Percentiles rank a stretch among this genome's conserved stretches.
phyloP scores from a whole-genome alignment of 2,888 invertebrate genomes.

The Andricus curvator region DNA sequence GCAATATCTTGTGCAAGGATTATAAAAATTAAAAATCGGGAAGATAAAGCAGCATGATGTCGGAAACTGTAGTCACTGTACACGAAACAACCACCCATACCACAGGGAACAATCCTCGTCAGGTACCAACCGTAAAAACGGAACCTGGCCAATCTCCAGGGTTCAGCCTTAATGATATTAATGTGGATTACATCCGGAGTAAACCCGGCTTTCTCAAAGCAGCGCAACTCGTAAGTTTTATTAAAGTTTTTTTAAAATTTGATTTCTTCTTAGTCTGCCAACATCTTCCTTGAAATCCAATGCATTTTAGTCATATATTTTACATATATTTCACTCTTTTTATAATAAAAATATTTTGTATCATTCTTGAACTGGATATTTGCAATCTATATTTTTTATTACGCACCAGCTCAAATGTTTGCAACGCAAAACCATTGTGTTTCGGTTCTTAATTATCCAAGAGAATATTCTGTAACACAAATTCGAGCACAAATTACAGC shows the following conservation, averaged over 20 bases:
- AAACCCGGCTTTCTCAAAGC: conserved; percentile 91
- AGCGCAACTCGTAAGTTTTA: conserved; percentile 86
- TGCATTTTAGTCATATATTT: too few relatives aligned
- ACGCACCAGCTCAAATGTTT: too few relatives aligned
- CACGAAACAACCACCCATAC: conserved; percentile 83
- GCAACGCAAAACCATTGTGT: too few relatives aligned
- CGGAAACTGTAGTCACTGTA: conserved; percentile 91
- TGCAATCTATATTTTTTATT: too few relatives aligned
- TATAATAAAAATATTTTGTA: too few relatives aligned
- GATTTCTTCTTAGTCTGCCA: too few relatives aligned
- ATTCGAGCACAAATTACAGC: too few relatives aligned
- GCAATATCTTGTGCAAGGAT: conserved; percentile 35
- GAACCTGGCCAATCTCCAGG: conserved; percentile 82
- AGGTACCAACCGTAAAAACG: conserved; percentile 73
- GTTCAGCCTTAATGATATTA: conserved; percentile 89
- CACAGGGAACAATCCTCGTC: conserved; percentile 75
- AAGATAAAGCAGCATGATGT: conserved; percentile 82
- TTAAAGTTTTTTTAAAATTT: neutral
- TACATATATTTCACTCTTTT: too few relatives aligned
- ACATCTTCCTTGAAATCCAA: too few relatives aligned
- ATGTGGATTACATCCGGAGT: conserved; percentile 89
- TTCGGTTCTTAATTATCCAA: too few relatives aligned
- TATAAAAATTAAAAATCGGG: conserved; percentile 45
- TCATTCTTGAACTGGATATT: too few relatives aligned
- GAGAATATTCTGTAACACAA: too few relatives aligned